phyloP scores from a whole-genome alignment of 2,888 invertebrate species.

The Lymantria dispar region DNA sequence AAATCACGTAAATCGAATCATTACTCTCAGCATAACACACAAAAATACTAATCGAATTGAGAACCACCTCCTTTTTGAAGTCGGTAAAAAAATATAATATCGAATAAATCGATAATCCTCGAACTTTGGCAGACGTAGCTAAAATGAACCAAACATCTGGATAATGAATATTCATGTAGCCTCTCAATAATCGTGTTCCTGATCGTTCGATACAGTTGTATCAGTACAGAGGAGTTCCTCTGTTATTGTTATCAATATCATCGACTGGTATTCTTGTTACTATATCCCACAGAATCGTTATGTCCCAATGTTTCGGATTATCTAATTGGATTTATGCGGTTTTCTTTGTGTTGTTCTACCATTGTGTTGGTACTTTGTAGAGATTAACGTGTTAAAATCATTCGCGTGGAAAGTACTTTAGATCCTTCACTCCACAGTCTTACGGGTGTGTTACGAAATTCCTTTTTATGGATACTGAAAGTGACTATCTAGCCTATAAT shows the following conservation, averaged over 20 bases:
- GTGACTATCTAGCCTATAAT: too few species aligned
- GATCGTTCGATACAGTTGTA: slow-evolving; percentile 45
- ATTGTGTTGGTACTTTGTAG: slow-evolving; percentile 1
- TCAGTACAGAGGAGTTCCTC: too few species aligned
- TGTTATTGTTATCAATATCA: slow-evolving; percentile 37
- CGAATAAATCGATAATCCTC: slow-evolving; percentile 3
- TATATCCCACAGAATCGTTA: slow-evolving; percentile 5
- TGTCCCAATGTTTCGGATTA: slow-evolving; percentile 15
- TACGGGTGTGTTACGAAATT: too few species aligned
- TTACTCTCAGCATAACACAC: too few species aligned
- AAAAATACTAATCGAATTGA: too few species aligned
- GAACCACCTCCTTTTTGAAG: too few species aligned
- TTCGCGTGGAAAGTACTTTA: slow-evolving; percentile 19
- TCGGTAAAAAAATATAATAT: too few species aligned
- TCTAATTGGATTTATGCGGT: slow-evolving; percentile 11
- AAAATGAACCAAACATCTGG: slow-evolving; percentile 45
- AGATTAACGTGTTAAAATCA: slow-evolving; percentile 26
- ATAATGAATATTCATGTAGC: slow-evolving; percentile 59
- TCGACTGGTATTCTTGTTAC: slow-evolving; percentile 29
- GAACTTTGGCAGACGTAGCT: slow-evolving; percentile 22
- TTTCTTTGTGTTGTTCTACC: slow-evolving; percentile 10
- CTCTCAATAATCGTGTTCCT: slow-evolving; percentile 50
- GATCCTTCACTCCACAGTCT: not conserved
- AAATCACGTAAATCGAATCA: too few species aligned
- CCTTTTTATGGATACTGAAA: too few species aligned